Conservation (phyloP, 2,797 vertebrate species). For the Notoglanidium macrostoma region DNA sequence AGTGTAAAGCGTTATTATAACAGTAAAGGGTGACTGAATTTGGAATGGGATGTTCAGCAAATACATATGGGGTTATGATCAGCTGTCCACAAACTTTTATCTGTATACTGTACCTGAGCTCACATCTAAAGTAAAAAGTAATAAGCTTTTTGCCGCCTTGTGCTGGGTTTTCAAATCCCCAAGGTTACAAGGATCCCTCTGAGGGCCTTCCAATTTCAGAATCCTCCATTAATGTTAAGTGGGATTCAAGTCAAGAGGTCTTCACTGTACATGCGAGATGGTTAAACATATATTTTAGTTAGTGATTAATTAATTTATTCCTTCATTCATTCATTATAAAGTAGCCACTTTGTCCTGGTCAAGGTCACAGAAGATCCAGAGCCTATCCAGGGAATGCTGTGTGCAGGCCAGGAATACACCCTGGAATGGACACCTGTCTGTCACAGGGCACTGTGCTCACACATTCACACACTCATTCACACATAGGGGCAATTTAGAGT, state of each 20-base stretch:
- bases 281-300: neutral
- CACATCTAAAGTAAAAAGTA: neutral
- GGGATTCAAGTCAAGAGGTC: neutral
- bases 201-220: neutral
- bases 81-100: too few relatives aligned
- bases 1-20: too few relatives aligned
- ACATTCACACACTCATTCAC: neutral
- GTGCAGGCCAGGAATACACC: neutral
- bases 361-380: neutral
- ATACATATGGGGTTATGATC: too few relatives aligned
- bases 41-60: too few relatives aligned
- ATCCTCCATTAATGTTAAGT: neutral
- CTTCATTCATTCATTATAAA: neutral
- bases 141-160: neutral
- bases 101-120: neutral
- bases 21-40: too few relatives aligned
- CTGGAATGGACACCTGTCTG: neutral
- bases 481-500: neutral
- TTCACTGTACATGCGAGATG: neutral
- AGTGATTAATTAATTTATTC: neutral
- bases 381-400: neutral
- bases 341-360: neutral
- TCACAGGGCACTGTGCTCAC: neutral
- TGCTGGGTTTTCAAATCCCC: neutral
- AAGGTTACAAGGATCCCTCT: neutral